Evolutionary conservation across 1,140 invertebrate species (phyloP).

Genomic region (Littorina saxatilis): DNA sequence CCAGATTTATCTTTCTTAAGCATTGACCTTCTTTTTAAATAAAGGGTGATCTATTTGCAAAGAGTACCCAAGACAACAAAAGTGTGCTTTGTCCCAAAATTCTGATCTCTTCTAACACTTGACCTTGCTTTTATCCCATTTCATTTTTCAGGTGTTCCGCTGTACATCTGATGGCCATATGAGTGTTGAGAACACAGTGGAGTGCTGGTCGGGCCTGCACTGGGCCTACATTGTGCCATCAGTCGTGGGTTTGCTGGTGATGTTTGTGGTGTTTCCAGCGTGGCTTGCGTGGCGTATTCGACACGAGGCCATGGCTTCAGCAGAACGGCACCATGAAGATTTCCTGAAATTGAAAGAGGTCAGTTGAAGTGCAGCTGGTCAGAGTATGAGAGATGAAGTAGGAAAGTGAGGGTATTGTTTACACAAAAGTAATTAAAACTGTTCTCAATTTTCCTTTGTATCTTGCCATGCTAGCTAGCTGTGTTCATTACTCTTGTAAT

Average conservation of each 20-base stretch:
- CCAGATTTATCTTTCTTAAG: no score
- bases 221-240: conserved; percentile 63
- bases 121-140: no score
- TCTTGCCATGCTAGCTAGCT: no score
- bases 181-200: conserved; percentile 63
- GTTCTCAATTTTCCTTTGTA: no score
- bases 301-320: conserved; percentile 60
- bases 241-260: conserved; percentile 49
- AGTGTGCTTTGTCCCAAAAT: no score
- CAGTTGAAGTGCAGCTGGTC: neutral
- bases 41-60: no score
- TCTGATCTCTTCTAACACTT: no score
- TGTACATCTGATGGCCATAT: conserved; percentile 58
- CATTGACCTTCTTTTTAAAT: no score
- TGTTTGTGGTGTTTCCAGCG: conserved; percentile 64
- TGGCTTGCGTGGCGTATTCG: conserved; percentile 65
- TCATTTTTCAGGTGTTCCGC: conserved; percentile 68
- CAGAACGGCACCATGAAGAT: conserved; percentile 62
- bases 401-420: no score
- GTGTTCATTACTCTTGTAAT: no score
- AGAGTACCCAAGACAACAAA: no score
- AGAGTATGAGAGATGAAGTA: neutral
- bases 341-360: conserved; percentile 71
- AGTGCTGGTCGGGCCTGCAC: conserved; percentile 60
- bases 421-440: no score